Base-by-base conservation (phyloP, 2,888 invertebrate species). In the Coleophora deauratella region DNA sequence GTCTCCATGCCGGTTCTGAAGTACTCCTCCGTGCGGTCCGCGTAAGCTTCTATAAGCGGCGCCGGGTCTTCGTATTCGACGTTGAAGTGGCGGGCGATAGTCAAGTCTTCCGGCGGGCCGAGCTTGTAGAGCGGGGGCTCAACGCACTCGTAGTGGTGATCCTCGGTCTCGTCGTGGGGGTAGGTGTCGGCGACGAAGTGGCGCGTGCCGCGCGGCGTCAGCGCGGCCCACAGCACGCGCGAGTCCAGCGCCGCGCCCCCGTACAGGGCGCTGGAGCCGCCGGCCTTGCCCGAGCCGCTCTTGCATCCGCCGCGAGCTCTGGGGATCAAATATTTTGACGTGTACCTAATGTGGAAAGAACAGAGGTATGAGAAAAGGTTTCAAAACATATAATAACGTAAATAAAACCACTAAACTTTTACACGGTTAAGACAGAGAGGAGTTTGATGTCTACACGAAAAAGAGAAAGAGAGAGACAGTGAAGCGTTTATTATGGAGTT, bases 11-110 rank as follows among this genome's bases (percentile, higher is more conserved):
- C 85, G 38, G 66, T 77, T 1, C 79, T 60, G 56, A 88, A 78
- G 52, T 82, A 82, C 33, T 85, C 85, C 37, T 82, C 81, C 0
- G 77, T 76, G 41, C 82, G 62, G 30, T 85, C 85, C 45, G 91
- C 90, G 73, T 92, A 93, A 57, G 89, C 91, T 55, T 93, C 93
- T 63, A 92, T 91, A 39, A 91, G 65, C 0, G 93, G 91, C 1
- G 92, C 91, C 3, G 93, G 91, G 58, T 94, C 94, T 68, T 93
- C 93, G 65, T 92, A 92, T 54, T 95, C 94, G 38, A 93, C 93
- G 69, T 93, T 93, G 69, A 93, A 91, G 68, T 93, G 93, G 27
- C 92, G 91, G 42, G 91, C 91, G 63, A 94, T 94, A 0, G 77
- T 64, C 14, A 85, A 48, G 49, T 86, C 85, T 52, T 86, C 86